phyloP scores from a whole-genome alignment of 2,113 vertebrate species.

The Beaufortia kweichowensis region DNA sequence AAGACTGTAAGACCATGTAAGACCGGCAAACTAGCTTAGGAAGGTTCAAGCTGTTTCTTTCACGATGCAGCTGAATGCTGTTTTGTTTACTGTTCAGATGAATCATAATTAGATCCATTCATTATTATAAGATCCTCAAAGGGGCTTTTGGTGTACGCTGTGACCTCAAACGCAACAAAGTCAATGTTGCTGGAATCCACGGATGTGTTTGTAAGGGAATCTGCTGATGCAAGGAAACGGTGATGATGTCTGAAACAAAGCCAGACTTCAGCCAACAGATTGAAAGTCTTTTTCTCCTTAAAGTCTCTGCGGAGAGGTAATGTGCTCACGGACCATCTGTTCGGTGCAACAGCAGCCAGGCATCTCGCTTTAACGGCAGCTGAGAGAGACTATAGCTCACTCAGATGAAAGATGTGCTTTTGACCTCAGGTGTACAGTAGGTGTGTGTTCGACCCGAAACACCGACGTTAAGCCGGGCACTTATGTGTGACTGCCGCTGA shows the following conservation, averaged over 20 bases:
- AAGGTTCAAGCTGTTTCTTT: too few relatives aligned
- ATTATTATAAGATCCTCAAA: background rate
- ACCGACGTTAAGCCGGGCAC: background rate
- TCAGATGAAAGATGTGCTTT: background rate
- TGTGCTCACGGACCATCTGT: constrained; percentile 67
- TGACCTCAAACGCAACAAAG: constrained; percentile 12
- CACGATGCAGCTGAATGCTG: background rate
- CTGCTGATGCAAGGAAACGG: constrained; percentile 44
- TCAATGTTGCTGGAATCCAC: constrained; percentile 15
- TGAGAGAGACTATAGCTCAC: background rate
- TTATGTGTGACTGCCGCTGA: too few relatives aligned
- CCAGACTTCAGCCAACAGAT: constrained; percentile 67
- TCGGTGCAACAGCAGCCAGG: constrained; percentile 61
- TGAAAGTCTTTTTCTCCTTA: constrained; percentile 70
- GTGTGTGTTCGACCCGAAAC: background rate
- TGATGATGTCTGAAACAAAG: constrained; percentile 45
- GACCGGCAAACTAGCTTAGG: too few relatives aligned
- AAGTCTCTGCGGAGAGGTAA: constrained; percentile 66
- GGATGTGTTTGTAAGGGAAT: constrained; percentile 1
- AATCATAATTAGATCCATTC: constrained; percentile 9
- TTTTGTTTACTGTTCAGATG: background rate
- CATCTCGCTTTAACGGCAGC: constrained; percentile 39
- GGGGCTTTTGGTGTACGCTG: background rate
- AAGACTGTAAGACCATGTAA: too few relatives aligned
- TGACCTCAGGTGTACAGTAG: background rate